phyloP scores from a whole-genome alignment of 2,113 vertebrate genomes.

The Pyxicephalus adspersus region DNA sequence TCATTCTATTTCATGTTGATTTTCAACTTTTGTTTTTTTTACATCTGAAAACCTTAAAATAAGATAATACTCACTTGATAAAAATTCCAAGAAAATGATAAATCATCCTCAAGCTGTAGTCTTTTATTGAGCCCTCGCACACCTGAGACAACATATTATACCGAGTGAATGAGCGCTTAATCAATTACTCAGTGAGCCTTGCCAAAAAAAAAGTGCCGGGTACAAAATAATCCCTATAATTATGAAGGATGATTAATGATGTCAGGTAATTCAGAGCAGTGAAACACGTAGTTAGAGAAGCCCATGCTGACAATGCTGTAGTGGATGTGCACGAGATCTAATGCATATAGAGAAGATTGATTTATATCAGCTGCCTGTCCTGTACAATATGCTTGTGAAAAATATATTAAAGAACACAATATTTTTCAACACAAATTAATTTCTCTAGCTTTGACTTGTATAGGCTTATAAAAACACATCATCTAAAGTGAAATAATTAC shows the following conservation, averaged over 20 bases:
- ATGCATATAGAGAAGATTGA: slow-evolving; percentile 21
- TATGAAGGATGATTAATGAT: slow-evolving; percentile 46
- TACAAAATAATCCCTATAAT: slow-evolving; percentile 50
- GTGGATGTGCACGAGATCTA: background rate
- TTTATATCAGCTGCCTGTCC: slow-evolving; percentile 36
- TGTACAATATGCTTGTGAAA: background rate
- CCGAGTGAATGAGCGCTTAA: slow-evolving; percentile 71
- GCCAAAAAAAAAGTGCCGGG: slow-evolving; percentile 63
- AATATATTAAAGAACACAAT: slow-evolving; percentile 6
- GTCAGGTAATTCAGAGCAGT: slow-evolving; percentile 25
- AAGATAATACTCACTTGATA: slow-evolving; percentile 44
- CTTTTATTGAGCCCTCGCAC: slow-evolving; percentile 73
- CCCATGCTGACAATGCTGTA: slow-evolving; percentile 18
- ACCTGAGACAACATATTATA: slow-evolving; percentile 78
- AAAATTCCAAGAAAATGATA: slow-evolving; percentile 54
- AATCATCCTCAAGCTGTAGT: slow-evolving; percentile 73
- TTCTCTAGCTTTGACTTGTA: background rate
- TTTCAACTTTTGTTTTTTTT: no score
- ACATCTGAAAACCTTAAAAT: background rate
- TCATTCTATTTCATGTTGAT: background rate
- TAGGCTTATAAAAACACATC: background rate
- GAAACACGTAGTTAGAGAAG: slow-evolving; percentile 21
- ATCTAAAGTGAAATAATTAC: no score
- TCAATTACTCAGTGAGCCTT: slow-evolving; percentile 69
- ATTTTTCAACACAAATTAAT: slow-evolving; percentile 33